Evolutionary conservation across 1,140 invertebrate species (phyloP), one percentile per base, ranked within the genome.

Genomic region (Zeugodacus cucurbitae): DNA sequence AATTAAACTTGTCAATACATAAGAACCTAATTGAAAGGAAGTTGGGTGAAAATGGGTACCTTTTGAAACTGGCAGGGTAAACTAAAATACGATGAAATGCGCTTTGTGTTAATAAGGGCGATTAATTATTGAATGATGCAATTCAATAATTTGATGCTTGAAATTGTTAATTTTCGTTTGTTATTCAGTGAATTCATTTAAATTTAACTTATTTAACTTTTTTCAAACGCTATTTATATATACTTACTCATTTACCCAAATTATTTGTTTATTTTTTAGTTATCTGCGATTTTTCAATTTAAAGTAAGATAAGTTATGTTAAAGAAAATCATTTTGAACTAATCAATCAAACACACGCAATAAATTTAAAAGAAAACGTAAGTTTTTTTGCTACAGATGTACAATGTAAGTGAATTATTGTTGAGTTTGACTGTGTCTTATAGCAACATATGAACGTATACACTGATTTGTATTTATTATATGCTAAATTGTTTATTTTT

Each of bases 401-500:
- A 29, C 62, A 82, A 32, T 41, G 41, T 87, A 70, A 70, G 44
- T 70, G 37, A 74, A 74, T 8, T 48, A 48, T 44, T 48, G 22
- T 82, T 48, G 44, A 87, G 62, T 87, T 74, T 70, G 87, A 62
- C 59, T 87, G 57, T 58, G 37, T 62, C 8, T 86, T 86, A 87
- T 59, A 58, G 32, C 54, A 86, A 57, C n/a, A 82, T 82, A 82
- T n/a, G 22, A 37, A 82, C 32, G 26, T 70, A 70, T 17, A 14
- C 26, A 70, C 26, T 26, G 10, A 11, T 70, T 20, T 26, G 34
- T 70, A 70, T 34, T 10, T 34, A 64, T 14, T 57, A 57, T 57
- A 57, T 20, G 26, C 57, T 22, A 58, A 54, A 58, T 58, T 22
- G 14, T 54, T 54, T 62, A 62, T 17, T 29, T 34, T 70, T 70